These are phyloP conservation scores for Halichoeres trimaculatus DNA, from an alignment of 2,113 vertebrate genomes.

Conservation along the genomic window DNA sequence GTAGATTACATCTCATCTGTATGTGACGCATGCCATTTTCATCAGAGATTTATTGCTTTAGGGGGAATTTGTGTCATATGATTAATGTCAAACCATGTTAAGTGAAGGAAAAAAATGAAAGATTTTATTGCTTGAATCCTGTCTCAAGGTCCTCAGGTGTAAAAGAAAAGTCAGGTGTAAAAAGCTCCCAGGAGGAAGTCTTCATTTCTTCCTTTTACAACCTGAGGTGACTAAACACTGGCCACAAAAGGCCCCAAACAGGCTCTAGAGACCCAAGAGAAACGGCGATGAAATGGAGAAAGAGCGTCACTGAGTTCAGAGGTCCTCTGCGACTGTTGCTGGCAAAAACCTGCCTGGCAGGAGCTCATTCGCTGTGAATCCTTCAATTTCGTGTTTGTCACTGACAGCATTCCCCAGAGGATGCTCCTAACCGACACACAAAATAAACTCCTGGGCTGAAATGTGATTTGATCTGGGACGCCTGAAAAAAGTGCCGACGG, in stretches of 20 bases:
- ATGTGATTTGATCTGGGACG: slow-evolving; percentile 70
- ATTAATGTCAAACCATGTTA: slow-evolving; percentile 9
- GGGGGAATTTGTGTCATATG: neutral
- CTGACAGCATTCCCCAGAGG: slow-evolving; percentile 64
- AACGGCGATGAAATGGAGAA: slow-evolving; percentile 36
- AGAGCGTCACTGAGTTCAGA: slow-evolving; percentile 42
- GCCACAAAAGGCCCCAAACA: slow-evolving; percentile 48
- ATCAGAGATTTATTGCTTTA: neutral
- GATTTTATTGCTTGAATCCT: slow-evolving; percentile 2
- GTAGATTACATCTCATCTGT: neutral
- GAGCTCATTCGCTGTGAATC: slow-evolving; percentile 60
- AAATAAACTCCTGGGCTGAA: slow-evolving; percentile 68
- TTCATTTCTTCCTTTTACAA: slow-evolving; percentile 35
- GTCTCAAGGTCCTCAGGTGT: slow-evolving; percentile 22
- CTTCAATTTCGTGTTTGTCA: slow-evolving; percentile 71
- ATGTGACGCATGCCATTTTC: neutral
- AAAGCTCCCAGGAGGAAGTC: slow-evolving; percentile 27
- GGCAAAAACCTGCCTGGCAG: slow-evolving; percentile 47
- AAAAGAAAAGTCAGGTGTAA: slow-evolving; percentile 7
- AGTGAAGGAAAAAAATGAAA: slow-evolving; percentile 29
- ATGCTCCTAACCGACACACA: slow-evolving; percentile 62
- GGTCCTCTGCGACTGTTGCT: slow-evolving; percentile 61
- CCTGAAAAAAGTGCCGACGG: slow-evolving; percentile 35
- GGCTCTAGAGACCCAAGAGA: slow-evolving; percentile 21
- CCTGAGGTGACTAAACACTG: slow-evolving; percentile 41